Base-by-base conservation (phyloP, 53 echinoderm and acorn worm species). In the Astropecten irregularis region DNA sequence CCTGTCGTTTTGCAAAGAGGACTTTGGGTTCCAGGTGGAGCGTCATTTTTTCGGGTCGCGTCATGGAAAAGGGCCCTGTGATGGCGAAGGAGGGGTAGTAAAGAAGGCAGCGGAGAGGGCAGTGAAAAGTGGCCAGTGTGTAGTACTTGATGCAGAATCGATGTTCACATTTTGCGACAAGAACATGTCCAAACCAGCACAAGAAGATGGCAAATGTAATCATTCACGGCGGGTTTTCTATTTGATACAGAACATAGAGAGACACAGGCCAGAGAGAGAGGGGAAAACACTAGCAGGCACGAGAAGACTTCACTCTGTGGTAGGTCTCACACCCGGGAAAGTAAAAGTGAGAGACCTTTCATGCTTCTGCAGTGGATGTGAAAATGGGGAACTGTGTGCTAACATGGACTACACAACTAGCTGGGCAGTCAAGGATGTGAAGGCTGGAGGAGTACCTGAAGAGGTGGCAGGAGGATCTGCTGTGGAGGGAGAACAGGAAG, bases 31-130 rank as follows among this genome's bases (percentile, higher is more conserved):
- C 14, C 34, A 31, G 7, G 30, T 28, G n/a, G n/a, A n/a, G n/a
- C n/a, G n/a, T n/a, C n/a, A n/a, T n/a, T n/a, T n/a, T n/a, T n/a
- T n/a, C n/a, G n/a, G n/a, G n/a, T n/a, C n/a, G n/a, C n/a, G n/a
- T n/a, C 83, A 83, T 48, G 68, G 83, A 22, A 83, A 83, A 22
- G 58, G 76, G 33, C 51, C 71, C 1, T 85, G 85, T 59, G 85
- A 85, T 47, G 85, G 85, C 2, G 73, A 85, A 44, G 71, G 85
- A 21, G 73, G 85, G 3, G 38, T 85, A 11, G 14, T 85, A 25
- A 73, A 85, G 29, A 60, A 58, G 28, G 72, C 63, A 42, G 47
- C 29, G 13, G 83, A 60, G 44, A 57, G 85, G 33, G 85, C 73
- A 28, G 73, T 85, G 2, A 54, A 64, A n/a, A 61, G 49, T 64